phyloP scores from a whole-genome alignment of 2,113 vertebrate species.

The Falcunculus frontatus region DNA sequence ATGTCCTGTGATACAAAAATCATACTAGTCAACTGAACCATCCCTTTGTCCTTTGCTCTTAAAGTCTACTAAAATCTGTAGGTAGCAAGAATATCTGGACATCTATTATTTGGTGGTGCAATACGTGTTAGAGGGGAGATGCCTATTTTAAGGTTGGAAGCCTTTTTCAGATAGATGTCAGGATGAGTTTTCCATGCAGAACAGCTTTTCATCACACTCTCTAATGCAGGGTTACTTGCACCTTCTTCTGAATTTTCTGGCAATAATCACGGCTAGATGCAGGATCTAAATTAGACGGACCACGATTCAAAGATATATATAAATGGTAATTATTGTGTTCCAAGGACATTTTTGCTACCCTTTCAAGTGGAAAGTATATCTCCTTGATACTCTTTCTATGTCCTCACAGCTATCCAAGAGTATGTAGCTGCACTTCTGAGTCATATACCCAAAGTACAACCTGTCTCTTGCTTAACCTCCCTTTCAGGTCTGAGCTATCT shows the following conservation, averaged over 20 bases:
- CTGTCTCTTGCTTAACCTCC: accelerated
- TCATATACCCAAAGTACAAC: background rate
- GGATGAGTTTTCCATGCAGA: background rate
- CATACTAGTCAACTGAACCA: background rate
- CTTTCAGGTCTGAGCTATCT: background rate
- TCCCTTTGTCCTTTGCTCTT: background rate
- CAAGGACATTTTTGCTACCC: background rate
- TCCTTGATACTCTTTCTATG: background rate
- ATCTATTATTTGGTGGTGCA: background rate
- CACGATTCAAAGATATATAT: background rate
- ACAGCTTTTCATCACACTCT: background rate
- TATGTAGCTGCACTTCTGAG: background rate
- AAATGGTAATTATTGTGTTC: background rate
- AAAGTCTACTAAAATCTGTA: background rate
- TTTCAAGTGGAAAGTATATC: background rate
- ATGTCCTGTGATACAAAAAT: background rate
- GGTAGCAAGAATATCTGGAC: background rate
- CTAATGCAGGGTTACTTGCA: background rate
- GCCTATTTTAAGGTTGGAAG: background rate
- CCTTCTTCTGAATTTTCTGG: background rate
- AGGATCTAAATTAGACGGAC: background rate
- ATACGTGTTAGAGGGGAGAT: background rate
- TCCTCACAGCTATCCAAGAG: background rate
- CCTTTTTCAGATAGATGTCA: background rate
- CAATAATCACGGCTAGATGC: background rate